Evolutionary conservation across 2,888 invertebrate genomes (phyloP).

Genomic region (Zhengitettix transpicula): DNA sequence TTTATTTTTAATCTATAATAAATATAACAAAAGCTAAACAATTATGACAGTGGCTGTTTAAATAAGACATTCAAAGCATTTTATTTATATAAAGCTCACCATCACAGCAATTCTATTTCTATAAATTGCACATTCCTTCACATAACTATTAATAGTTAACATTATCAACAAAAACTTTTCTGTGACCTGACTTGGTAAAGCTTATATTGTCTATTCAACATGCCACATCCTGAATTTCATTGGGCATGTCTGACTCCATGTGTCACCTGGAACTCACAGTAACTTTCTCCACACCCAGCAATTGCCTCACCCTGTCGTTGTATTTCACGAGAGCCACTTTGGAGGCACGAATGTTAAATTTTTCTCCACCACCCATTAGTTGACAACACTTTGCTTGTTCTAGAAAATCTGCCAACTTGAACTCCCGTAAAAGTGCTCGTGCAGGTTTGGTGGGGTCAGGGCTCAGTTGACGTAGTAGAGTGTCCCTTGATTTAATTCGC

Average conservation of each 20-base stretch:
- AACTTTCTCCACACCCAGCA: slow-evolving; percentile 65
- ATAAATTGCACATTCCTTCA: not conserved
- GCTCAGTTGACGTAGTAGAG: slow-evolving; percentile 55
- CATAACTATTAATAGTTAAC: not conserved
- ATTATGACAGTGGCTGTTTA: not conserved
- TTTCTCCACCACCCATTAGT: slow-evolving; percentile 58
- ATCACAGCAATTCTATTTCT: not conserved
- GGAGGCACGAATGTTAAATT: slow-evolving; percentile 61
- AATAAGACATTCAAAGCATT: not conserved
- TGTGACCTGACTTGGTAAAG: too few species aligned
- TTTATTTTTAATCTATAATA: not conserved
- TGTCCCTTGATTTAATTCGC: slow-evolving; percentile 67
- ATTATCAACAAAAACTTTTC: not conserved
- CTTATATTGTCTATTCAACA: too few species aligned
- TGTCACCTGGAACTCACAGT: slow-evolving; percentile 10
- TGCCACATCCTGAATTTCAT: too few species aligned
- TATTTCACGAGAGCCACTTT: slow-evolving; percentile 69
- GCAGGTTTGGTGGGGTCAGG: slow-evolving; percentile 30
- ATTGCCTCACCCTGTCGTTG: slow-evolving; percentile 65
- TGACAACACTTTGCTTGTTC: slow-evolving; percentile 68
- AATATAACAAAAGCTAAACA: not conserved
- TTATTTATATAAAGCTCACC: slow-evolving; percentile 1
- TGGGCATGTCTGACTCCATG: not conserved
- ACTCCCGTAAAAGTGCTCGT: slow-evolving; percentile 39
- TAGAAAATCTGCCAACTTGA: slow-evolving; percentile 63